Evolutionary conservation across 2,888 invertebrate genomes (phyloP).

Genomic region (Brachyptera risi): DNA sequence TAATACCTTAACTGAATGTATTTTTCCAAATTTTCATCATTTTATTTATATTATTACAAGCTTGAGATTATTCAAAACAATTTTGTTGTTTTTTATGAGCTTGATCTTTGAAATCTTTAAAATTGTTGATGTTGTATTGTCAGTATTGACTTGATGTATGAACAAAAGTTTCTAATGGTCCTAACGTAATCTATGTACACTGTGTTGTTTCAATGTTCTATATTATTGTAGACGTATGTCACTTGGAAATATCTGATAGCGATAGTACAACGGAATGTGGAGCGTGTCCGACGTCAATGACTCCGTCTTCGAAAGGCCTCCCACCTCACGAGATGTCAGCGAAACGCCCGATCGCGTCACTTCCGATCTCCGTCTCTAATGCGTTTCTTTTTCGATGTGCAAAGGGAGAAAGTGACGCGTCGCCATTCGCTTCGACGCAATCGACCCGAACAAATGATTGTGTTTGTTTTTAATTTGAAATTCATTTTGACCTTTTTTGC

Average conservation of each 20-base stretch:
- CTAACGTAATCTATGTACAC: neutral
- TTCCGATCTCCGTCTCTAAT: too few relatives aligned
- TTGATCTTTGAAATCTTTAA: neutral
- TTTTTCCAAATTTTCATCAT: neutral
- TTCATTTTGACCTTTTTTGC: too few relatives aligned
- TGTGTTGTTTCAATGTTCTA: neutral
- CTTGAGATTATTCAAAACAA: neutral
- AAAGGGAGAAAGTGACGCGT: too few relatives aligned
- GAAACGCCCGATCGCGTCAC: too few relatives aligned
- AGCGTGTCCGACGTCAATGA: too few relatives aligned
- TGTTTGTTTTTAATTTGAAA: too few relatives aligned
- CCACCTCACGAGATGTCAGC: too few relatives aligned
- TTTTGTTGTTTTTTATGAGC: conserved; percentile 7
- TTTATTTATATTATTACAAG: neutral
- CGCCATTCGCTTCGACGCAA: neutral
- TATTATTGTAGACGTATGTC: neutral
- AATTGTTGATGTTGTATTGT: neutral
- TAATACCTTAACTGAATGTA: too few relatives aligned
- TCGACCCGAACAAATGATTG: too few relatives aligned
- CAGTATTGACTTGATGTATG: conserved; percentile 12
- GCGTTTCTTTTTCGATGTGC: too few relatives aligned
- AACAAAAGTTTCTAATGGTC: neutral
- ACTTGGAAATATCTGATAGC: neutral
- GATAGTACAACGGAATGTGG: too few relatives aligned
- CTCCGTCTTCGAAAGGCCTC: too few relatives aligned